phyloP scores from a whole-genome alignment of 2,888 invertebrate species.

The Hypselothyrea guttata region DNA sequence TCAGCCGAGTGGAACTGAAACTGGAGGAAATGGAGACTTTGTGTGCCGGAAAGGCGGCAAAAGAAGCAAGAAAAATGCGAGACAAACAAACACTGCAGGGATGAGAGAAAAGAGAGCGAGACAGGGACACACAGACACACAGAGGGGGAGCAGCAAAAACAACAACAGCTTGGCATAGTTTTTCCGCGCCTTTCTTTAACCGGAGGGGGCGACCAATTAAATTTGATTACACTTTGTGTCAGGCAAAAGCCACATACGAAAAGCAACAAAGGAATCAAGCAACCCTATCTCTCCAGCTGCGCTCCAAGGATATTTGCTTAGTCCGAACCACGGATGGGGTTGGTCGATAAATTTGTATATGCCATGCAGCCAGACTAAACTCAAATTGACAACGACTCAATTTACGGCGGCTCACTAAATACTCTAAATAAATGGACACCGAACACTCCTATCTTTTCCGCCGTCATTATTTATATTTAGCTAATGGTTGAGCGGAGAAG shows the following conservation, averaged over 20 bases:
- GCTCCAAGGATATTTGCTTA: slow-evolving; percentile 59
- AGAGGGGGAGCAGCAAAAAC: not conserved
- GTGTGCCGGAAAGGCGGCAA: not conserved
- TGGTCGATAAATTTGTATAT: slow-evolving; percentile 42
- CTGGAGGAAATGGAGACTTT: not conserved
- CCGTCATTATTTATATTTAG: slow-evolving; percentile 38
- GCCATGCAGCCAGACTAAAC: not conserved
- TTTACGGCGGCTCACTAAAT: slow-evolving; percentile 11
- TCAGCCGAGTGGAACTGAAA: slow-evolving; percentile 35
- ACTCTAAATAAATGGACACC: slow-evolving; percentile 1
- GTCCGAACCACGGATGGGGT: slow-evolving; percentile 1
- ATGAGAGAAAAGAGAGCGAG: not conserved
- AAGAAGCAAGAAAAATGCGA: slow-evolving; percentile 20
- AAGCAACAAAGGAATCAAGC: slow-evolving; percentile 26
- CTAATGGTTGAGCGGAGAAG: slow-evolving; percentile 26
- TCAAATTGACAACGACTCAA: slow-evolving; percentile 45
- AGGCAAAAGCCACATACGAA: slow-evolving; percentile 24
- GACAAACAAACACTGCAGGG: slow-evolving; percentile 17
- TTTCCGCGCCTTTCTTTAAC: slow-evolving; percentile 46
- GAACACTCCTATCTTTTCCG: slow-evolving; percentile 37
- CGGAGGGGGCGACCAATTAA: slow-evolving; percentile 57
- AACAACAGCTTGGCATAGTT: slow-evolving; percentile 39
- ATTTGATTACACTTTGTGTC: slow-evolving; percentile 72
- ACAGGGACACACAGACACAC: too few relatives aligned
- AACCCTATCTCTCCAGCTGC: slow-evolving; percentile 59